Evolutionary conservation across 2,888 invertebrate species (phyloP), one percentile per base, ranked within the genome.

Genomic region (Plutella xylostella): DNA sequence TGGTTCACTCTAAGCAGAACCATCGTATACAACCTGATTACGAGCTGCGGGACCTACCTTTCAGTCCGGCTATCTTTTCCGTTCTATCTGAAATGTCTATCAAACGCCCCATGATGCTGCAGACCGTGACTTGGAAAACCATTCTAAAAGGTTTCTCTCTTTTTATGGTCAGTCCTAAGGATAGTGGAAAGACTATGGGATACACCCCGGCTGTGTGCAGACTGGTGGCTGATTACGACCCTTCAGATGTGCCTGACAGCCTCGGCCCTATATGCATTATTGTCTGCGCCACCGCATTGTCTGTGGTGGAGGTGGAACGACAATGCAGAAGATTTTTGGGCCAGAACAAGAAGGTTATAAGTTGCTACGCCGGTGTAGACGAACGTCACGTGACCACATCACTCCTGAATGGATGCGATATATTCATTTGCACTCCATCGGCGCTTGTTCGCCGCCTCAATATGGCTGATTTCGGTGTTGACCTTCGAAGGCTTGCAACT

Each of bases 41-140:
- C 14, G 61, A 59, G 14, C 47, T 82, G 25, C 58, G 68, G 18
- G 73, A 82, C 37, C 51, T 77, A 1, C 57, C 65, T 14, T 84
- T 85, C 25, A 72, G 68, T 20, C 31, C 53, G 0, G 59, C 72
- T 35, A 72, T 82, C 22, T 63, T 67, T 15, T 48, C 57, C 2
- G 62, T 58, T 1, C 55, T 86, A 1, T 61, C 56, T 45, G 70
- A 65, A 21, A 64, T 82, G 63, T 53, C 55, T 0, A 57, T 86
- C 0, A 63, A 61, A 4, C 59, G 60, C 1, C 82, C 88, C 0
- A 84, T 77, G 61, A 76, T 79, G 33, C 72, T 91, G 22, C 93
- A 94, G 58, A 85, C 87, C 0, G 89, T 90, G 43, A 82, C 88
- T 0, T 93, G 93, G 92, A 87, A 89, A 0, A 87, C 89, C 2